Evolutionary conservation across 2,888 invertebrate genomes (phyloP).

Genomic region (Micoletzkya japonica): DNA sequence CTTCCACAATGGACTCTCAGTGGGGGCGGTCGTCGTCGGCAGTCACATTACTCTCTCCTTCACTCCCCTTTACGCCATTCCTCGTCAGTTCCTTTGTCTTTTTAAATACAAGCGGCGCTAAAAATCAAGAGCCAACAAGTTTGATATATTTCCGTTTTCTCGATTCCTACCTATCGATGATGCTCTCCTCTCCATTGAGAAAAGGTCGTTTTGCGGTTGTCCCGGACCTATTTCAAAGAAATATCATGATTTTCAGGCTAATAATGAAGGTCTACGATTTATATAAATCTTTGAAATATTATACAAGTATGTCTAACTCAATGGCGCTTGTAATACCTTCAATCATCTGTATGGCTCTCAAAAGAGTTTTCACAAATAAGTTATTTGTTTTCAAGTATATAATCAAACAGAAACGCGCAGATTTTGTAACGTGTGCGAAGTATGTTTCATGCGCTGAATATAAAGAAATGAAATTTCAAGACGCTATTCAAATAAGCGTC

Average conservation of each 20-base stretch:
- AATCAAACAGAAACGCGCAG: background rate
- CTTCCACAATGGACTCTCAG: slow-evolving; percentile 62
- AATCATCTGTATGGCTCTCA: too few relatives aligned
- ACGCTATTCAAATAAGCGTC: too few relatives aligned
- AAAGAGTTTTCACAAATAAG: background rate
- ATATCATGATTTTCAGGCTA: too few relatives aligned
- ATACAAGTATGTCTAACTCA: too few relatives aligned
- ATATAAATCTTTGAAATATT: too few relatives aligned
- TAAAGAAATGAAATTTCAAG: too few relatives aligned
- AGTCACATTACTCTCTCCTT: slow-evolving; percentile 60
- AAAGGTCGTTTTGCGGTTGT: too few relatives aligned
- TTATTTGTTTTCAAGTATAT: background rate
- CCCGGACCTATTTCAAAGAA: too few relatives aligned
- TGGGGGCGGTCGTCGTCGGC: slow-evolving; percentile 64
- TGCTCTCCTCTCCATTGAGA: background rate
- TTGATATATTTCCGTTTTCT: slow-evolving; percentile 6
- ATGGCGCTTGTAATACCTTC: too few relatives aligned
- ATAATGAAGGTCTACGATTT: too few relatives aligned
- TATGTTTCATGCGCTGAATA: too few relatives aligned
- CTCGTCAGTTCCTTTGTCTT: slow-evolving; percentile 42
- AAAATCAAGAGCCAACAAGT: background rate
- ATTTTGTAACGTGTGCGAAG: too few relatives aligned
- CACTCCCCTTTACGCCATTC: slow-evolving; percentile 61
- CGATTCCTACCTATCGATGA: background rate
- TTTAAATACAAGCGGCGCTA: background rate